Conservation (phyloP, 2,888 invertebrate species). For the Carterocephalus palaemon region DNA sequence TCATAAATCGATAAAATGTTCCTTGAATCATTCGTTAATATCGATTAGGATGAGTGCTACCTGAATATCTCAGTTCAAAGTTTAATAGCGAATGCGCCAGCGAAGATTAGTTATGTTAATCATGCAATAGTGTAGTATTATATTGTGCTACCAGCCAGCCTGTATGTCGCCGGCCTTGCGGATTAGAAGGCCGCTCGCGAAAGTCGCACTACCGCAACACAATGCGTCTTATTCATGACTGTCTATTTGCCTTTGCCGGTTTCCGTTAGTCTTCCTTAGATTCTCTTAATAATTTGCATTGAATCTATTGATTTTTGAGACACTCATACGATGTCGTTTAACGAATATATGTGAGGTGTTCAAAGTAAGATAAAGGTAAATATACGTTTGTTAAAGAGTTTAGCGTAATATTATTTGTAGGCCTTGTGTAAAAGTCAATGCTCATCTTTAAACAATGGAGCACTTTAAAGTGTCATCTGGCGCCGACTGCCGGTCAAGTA, state of each 20-base stretch:
- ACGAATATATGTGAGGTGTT: too few species aligned
- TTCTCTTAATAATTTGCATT: neutral
- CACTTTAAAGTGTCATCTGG: conserved; percentile 21
- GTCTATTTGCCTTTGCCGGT: conserved; percentile 12
- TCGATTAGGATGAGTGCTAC: neutral
- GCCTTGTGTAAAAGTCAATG: conserved; percentile 20
- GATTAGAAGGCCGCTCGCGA: conserved; percentile 50
- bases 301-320: neutral
- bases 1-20: neutral
- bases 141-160: conserved; percentile 48
- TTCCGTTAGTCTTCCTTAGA: neutral
- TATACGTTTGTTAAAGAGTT: conserved; percentile 5
- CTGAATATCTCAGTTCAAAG: neutral
- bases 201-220: conserved; percentile 25
- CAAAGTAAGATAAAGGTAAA: too few species aligned
- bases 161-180: conserved; percentile 67
- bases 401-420: neutral
- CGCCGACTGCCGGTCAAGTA: conserved; percentile 25
- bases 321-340: too few species aligned
- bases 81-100: neutral
- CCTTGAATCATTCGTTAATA: neutral
- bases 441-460: conserved; percentile 13
- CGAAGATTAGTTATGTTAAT: neutral
- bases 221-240: conserved; percentile 26
- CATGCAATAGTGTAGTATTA: conserved; percentile 29